Percentiles rank a stretch among this genome's conserved stretches.
These are phyloP conservation scores for Papilio polyxenes DNA, from an alignment of 1,140 invertebrate species.

Conservation along the genomic window DNA sequence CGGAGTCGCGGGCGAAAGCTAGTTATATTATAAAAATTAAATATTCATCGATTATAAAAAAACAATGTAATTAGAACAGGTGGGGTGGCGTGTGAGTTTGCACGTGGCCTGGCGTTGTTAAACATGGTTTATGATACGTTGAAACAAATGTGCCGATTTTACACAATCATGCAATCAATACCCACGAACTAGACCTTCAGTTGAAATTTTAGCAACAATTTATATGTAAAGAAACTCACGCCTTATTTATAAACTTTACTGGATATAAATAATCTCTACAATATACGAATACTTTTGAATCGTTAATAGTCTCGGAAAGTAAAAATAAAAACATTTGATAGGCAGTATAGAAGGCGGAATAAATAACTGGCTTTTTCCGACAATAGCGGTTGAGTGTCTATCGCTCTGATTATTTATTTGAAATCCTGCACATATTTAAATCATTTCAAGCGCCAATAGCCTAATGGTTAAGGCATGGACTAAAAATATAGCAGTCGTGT, in stretches of 20 bases:
- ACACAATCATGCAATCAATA: slow-evolving; percentile 40
- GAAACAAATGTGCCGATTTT: slow-evolving; percentile 48
- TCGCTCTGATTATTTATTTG: not conserved
- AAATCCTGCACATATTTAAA: not conserved
- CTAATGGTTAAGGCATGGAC: not conserved
- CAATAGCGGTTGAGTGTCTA: not conserved
- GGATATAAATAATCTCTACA: not conserved
- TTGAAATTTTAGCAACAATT: not conserved
- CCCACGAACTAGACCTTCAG: not conserved
- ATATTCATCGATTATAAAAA: not conserved
- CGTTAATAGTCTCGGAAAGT: not conserved
- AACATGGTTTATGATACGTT: slow-evolving; percentile 47
- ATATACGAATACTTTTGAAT: not conserved
- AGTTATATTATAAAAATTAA: not conserved
- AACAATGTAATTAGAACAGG: slow-evolving; percentile 31
- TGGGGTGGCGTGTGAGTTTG: slow-evolving; percentile 45
- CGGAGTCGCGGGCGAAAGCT: too few species aligned
- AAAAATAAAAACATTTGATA: not conserved
- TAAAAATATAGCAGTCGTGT: not conserved
- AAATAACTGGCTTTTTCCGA: not conserved
- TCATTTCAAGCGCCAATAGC: not conserved
- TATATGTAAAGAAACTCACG: too few species aligned
- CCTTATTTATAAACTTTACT: not conserved
- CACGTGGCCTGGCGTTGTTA: slow-evolving; percentile 46
- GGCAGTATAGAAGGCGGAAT: not conserved